phyloP scores from a whole-genome alignment of 2,797 vertebrate genomes.

The Rhinichthys osculus region DNA sequence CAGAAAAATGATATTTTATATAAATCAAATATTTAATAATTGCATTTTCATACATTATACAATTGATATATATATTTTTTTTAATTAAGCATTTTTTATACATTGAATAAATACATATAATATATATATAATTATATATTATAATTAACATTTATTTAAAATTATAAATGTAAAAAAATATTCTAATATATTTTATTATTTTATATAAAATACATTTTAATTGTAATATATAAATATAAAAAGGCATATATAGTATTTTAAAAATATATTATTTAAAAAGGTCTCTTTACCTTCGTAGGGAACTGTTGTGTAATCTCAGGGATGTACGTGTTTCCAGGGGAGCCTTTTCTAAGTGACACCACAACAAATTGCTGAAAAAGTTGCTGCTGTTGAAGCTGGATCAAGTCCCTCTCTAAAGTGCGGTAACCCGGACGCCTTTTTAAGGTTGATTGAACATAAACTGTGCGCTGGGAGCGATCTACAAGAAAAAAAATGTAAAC shows the following conservation, averaged over 20 bases:
- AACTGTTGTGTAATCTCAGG: slow-evolving; percentile 96
- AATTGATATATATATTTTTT: background rate
- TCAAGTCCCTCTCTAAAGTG: slow-evolving; percentile 93
- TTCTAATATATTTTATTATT: background rate
- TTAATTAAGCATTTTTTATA: background rate
- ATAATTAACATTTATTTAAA: background rate
- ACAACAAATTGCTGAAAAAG: slow-evolving; percentile 97
- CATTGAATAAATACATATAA: background rate
- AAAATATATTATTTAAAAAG: background rate
- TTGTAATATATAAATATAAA: background rate
- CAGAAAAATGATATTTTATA: background rate
- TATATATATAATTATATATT: background rate
- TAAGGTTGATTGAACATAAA: slow-evolving; percentile 85
- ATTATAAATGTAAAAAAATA: background rate
- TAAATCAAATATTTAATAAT: background rate
- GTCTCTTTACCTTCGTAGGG: slow-evolving; percentile 86
- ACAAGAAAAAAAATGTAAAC: slow-evolving; percentile 28
- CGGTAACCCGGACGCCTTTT: slow-evolving; percentile 90
- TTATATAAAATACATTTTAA: background rate
- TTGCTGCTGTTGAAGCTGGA: slow-evolving; percentile 93
- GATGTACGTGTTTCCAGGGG: slow-evolving; percentile 80
- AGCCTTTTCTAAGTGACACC: slow-evolving; percentile 90
- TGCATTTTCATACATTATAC: background rate
- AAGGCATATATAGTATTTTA: background rate
- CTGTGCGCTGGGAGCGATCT: slow-evolving; percentile 76